Base-by-base conservation (phyloP, 2,113 vertebrate species). In the Leptobrachium ailaonicum region DNA sequence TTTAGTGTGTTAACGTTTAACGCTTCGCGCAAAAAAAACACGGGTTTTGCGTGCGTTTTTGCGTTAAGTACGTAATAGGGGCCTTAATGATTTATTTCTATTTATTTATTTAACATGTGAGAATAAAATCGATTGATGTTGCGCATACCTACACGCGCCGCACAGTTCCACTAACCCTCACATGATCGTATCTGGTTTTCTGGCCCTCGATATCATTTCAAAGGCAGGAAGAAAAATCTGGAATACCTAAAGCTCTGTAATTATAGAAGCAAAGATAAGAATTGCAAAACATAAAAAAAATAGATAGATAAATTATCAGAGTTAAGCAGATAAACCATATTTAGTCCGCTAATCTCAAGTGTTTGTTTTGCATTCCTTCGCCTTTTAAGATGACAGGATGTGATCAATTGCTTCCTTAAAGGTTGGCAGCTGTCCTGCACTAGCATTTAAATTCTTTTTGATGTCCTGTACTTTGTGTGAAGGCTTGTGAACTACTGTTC, bases 331-430 rank as follows among this genome's bases (percentile, higher is more conserved):
- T 84, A 88, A 91, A 84, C 87, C 89, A 83, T 86, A 90, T 90
- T 89, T 89, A 91, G 91, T 86, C 86, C 79, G 84, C 87, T 92
- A 91, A 90, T 92, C 89, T 89, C 60, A 82, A 88, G 87, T 92
- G 88, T 92, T 93, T 92, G 85, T 92, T 92, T 92, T 91, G 89
- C 88, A 88, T 92, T 92, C 89, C 89, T 91, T 73, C 84, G 85
- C 82, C 91, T 93, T 93, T 93, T 87, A 94, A 94, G 90, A 93
- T 91, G 91, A 92, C 91, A 92, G 88, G 84, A 92, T 91, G 87
- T 90, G 92, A 92, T 93, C 91, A 92, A 92, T 92, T 91, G 86
- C 90, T 94, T 93, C 92, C 87, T 90, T 88, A 88, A 87, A 91
- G 88, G 89, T 87, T 93, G 90, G 87, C 88, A 91, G 86, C 87